Conservation (phyloP, 2,797 vertebrate genomes). For the Anguilla megastoma region DNA sequence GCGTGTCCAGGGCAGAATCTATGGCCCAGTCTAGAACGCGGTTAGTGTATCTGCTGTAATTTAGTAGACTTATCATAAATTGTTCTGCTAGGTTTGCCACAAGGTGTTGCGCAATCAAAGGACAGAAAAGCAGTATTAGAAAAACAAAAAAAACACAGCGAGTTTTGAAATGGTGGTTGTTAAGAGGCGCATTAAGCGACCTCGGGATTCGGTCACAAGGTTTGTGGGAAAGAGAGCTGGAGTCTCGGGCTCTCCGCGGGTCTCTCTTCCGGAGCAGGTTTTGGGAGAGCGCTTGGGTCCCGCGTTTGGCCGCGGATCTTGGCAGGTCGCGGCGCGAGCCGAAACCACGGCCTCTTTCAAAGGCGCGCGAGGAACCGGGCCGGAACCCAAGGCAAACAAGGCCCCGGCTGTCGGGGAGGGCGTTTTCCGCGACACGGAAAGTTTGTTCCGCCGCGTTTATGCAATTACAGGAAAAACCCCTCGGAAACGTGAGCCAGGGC, state of each 20-base stretch:
- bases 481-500: not conserved
- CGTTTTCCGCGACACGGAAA: not conserved
- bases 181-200: not conserved
- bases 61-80: no score
- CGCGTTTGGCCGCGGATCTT: conserved; percentile 45
- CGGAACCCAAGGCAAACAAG: conserved; percentile 49
- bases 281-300: conserved; percentile 46
- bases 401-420: conserved; percentile 31
- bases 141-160: not conserved
- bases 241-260: not conserved
- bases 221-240: not conserved
- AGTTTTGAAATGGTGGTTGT: not conserved
- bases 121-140: no score
- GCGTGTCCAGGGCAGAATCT: not conserved
- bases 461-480: not conserved
- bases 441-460: not conserved
- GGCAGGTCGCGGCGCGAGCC: conserved; percentile 45
- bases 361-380: conserved; percentile 43
- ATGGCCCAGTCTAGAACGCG: not conserved
- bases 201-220: not conserved
- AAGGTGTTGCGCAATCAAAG: no score
- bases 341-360: conserved; percentile 53
- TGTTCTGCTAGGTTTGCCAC: no score
- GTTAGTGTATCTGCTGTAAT: not conserved
- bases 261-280: conserved; percentile 48